Conservation (phyloP, 2,113 vertebrate species). For the Osmerus eperlanus region DNA sequence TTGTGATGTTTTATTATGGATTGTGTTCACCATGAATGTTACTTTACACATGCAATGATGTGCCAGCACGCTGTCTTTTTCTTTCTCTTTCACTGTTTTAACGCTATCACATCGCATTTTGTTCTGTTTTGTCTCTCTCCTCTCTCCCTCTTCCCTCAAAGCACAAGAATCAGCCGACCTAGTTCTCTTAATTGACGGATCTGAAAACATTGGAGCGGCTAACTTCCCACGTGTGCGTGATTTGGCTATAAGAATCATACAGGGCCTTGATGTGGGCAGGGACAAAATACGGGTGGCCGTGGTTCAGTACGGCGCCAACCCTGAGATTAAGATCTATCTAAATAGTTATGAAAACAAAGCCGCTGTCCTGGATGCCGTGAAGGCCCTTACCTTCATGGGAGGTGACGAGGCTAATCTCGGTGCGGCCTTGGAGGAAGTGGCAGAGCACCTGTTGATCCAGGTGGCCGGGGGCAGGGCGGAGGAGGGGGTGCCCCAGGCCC, state of each 20-base stretch:
- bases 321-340: conserved; percentile 84
- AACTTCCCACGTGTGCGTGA: conserved; percentile 87
- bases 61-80: conserved; percentile 75
- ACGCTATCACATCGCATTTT: conserved; percentile 92
- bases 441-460: conserved; percentile 79
- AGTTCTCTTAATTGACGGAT: conserved; percentile 99
- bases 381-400: conserved; percentile 77
- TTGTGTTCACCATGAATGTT: conserved; percentile 82
- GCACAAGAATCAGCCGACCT: conserved; percentile 95
- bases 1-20: conserved; percentile 59
- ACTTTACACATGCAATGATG: conserved; percentile 75
- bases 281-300: conserved; percentile 88
- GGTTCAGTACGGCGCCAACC: conserved; percentile 82
- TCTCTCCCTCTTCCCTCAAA: conserved; percentile 76
- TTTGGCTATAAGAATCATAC: conserved; percentile 92
- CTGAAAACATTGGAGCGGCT: conserved; percentile 90
- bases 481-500: conserved; percentile 86
- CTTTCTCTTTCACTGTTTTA: conserved; percentile 76
- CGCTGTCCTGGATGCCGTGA: conserved; percentile 81
- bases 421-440: conserved; percentile 84
- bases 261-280: conserved; percentile 83
- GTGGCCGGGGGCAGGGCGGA: conserved; percentile 88
- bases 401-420: conserved; percentile 85
- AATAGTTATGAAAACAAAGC: conserved; percentile 82
- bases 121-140: conserved; percentile 72